Evolutionary conservation across 2,797 vertebrate genomes (phyloP).

Genomic region (Pipistrellus pipistrellus): DNA sequence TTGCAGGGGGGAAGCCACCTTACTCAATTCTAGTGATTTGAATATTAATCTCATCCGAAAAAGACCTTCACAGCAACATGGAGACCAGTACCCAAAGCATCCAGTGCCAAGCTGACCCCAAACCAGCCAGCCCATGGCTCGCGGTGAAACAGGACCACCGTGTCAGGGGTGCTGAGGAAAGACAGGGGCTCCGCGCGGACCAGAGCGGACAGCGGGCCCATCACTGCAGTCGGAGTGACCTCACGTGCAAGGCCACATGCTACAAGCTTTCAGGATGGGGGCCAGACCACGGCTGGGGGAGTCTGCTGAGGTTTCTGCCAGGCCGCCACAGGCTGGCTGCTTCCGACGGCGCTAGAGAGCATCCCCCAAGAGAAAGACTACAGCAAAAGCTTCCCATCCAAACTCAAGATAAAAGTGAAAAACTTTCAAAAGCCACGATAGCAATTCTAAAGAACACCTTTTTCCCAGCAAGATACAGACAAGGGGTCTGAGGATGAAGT

Average conservation of each 20-base stretch:
- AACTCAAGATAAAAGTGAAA: not conserved
- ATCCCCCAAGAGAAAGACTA: not conserved
- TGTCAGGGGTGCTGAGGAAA: not conserved
- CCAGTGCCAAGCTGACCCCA: not conserved
- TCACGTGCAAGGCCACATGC: not conserved
- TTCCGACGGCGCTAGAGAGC: not conserved
- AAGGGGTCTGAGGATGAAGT: not conserved
- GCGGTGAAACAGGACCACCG: not conserved
- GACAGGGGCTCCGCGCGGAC: not conserved
- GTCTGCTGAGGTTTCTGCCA: not conserved
- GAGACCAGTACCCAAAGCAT: not conserved
- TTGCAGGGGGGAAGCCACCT: not conserved
- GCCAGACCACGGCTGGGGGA: not conserved
- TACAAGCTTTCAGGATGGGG: not conserved
- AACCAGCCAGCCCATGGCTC: not conserved
- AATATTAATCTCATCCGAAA: not conserved
- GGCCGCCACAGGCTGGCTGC: not conserved
- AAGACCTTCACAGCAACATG: not conserved
- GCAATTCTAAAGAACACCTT: not conserved
- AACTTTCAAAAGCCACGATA: not conserved
- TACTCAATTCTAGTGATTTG: not conserved
- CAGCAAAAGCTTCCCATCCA: not conserved
- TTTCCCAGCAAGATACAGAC: not conserved
- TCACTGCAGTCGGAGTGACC: not conserved
- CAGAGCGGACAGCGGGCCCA: not conserved